Evolutionary conservation across 2,888 invertebrate genomes (phyloP).

Genomic region (Tolmerus cingulatus): DNA sequence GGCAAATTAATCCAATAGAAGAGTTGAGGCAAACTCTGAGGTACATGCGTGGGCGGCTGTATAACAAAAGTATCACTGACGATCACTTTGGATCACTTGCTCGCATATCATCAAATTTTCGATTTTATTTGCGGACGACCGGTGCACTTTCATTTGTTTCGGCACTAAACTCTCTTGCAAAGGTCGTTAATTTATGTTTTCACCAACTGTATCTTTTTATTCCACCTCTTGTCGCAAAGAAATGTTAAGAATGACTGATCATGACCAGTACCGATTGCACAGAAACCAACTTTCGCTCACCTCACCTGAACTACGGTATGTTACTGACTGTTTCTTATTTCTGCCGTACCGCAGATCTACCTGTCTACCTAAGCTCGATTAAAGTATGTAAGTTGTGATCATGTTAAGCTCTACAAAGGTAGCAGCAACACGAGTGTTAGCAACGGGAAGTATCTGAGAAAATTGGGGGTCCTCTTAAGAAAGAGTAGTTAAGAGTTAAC

Average conservation of each 20-base stretch:
- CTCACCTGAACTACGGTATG: constrained; percentile 45
- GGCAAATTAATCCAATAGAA: constrained; percentile 31
- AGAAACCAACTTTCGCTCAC: background rate
- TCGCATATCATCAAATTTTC: constrained; percentile 1
- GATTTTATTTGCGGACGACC: background rate
- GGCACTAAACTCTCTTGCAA: background rate
- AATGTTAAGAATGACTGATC: background rate
- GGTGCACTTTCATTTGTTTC: background rate
- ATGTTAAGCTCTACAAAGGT: constrained; percentile 9
- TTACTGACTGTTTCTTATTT: constrained; percentile 39
- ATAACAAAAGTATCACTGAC: constrained; percentile 12
- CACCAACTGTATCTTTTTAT: background rate
- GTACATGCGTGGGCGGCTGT: constrained; percentile 21
- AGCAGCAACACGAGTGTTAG: background rate
- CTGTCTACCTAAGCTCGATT: background rate
- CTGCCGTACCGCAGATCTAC: constrained; percentile 3
- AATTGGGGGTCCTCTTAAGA: background rate
- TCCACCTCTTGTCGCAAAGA: background rate
- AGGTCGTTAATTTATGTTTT: background rate
- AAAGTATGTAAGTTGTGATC: background rate
- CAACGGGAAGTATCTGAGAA: background rate
- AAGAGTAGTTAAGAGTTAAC: background rate
- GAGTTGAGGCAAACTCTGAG: background rate
- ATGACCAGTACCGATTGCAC: background rate
- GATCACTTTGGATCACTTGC: background rate